Evolutionary conservation across 2,113 vertebrate species (phyloP), one percentile per base, ranked within the genome.

Genomic region (Excalfactoria chinensis): DNA sequence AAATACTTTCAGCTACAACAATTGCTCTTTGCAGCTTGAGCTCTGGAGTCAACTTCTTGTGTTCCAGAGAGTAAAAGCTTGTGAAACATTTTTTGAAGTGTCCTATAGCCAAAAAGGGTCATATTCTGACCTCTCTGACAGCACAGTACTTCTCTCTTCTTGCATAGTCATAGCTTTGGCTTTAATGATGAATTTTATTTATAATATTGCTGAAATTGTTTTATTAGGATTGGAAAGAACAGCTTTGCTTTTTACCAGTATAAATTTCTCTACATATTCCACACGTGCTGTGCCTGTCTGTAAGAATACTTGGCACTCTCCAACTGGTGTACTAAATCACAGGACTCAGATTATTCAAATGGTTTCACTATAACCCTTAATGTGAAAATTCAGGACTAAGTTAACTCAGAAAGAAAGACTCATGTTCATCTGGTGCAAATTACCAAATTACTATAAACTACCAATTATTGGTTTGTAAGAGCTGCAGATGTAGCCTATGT

Each of bases 1-100:
- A 97, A 97, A 95, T 94, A 96, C 97, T 97, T 97, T 95, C 95
- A 97, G 98, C 98, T 97, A 95, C 84, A 97, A 97, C 90, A 97
- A 97, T 96, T 98, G 95, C 89, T 93, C 97, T 97, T 95, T 96
- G 95, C 95, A 95, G 96, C 93, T 94, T 94, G 95, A 92, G 82
- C 89, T 96, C 78, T 87, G 89, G 66, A 96, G 83, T 94, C 86
- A 94, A 84, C 94, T 95, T 94, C 96, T 93, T 96, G 97, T 95
- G 78, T 89, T 98, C 95, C 97, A 95, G 78, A 63, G 87, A 95
- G 78, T 88, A 93, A 96, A 72, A 93, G 79, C 75, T 84, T 95
- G 89, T 95, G 89, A 95, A 96, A 97, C 95, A 82, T 92, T 95
- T 97, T 94, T 53, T 95, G 91, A 93, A 95, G 91, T 97, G 97